Evolutionary conservation across 2,888 invertebrate genomes (phyloP).

Genomic region (Pseudococcus viburni): DNA sequence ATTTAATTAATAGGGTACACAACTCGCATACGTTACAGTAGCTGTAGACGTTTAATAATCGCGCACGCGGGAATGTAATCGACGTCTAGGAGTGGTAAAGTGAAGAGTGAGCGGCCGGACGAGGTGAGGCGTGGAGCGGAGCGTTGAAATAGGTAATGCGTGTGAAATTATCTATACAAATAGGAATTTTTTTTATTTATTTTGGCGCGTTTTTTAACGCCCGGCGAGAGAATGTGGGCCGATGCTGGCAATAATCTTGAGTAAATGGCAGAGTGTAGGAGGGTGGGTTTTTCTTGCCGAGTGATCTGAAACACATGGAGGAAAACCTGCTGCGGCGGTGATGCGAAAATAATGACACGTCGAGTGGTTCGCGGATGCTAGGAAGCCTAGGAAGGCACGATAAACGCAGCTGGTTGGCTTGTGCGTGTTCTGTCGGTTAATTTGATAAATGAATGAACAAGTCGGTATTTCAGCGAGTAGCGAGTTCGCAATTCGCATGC

Average conservation of each 20-base stretch:
- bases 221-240: neutral
- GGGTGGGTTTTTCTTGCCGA: neutral
- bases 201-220: neutral
- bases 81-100: neutral
- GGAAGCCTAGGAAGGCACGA: neutral
- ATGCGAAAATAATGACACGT: neutral
- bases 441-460: conserved; percentile 62
- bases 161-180: too few species aligned
- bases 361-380: neutral
- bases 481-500: neutral
- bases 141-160: too few species aligned
- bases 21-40: conserved; percentile 12
- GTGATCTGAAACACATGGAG: neutral
- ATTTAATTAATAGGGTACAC: conserved; percentile 61
- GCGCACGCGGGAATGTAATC: conserved; percentile 11
- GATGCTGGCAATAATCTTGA: neutral
- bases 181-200: conserved; percentile 40
- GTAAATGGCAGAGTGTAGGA: neutral
- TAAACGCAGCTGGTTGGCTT: neutral
- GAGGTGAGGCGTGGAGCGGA: neutral
- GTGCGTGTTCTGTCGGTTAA: conserved; percentile 54
- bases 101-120: neutral
- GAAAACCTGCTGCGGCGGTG: neutral
- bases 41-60: conserved; percentile 34
- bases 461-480: neutral